These are phyloP conservation scores for Dendrolimus kikuchii DNA, from an alignment of 1,140 invertebrate genomes.

Conservation along the genomic window DNA sequence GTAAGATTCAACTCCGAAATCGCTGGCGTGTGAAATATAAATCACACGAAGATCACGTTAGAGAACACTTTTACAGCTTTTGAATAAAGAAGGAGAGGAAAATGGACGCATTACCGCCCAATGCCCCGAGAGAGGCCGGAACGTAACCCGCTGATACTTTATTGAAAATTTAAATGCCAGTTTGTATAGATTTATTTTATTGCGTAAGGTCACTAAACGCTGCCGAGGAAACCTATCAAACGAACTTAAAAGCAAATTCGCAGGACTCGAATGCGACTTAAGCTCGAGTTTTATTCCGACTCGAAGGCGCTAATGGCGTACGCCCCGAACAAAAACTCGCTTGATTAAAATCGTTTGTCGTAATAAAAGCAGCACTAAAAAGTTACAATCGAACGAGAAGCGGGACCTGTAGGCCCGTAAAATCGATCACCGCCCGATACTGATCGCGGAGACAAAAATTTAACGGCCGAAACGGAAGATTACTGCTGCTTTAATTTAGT, in stretches of 20 bases:
- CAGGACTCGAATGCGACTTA: slow-evolving; percentile 52
- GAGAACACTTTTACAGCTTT: no score
- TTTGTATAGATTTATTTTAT: slow-evolving; percentile 41
- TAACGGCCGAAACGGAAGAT: slow-evolving; percentile 45
- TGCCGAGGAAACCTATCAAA: slow-evolving; percentile 45
- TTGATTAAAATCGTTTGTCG: slow-evolving; percentile 72
- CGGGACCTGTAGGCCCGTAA: slow-evolving; percentile 55
- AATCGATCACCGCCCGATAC: slow-evolving; percentile 61
- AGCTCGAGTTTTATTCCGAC: slow-evolving; percentile 57
- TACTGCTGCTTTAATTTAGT: slow-evolving; percentile 44
- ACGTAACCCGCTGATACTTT: slow-evolving; percentile 3
- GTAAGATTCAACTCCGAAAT: no score
- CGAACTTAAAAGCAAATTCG: slow-evolving; percentile 58
- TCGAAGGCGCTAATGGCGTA: slow-evolving; percentile 52
- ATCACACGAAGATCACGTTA: no score
- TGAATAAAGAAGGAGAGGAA: no score
- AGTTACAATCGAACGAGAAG: slow-evolving; percentile 64
- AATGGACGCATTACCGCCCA: no score
- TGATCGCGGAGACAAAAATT: slow-evolving; percentile 59
- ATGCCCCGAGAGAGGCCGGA: no score
- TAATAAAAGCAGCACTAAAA: slow-evolving; percentile 70
- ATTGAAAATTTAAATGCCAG: slow-evolving; percentile 35
- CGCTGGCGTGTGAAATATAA: no score
- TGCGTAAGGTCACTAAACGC: slow-evolving; percentile 33
- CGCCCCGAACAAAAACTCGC: slow-evolving; percentile 63